Conservation (phyloP, 2,797 vertebrate genomes). For the Alectoris magna region DNA sequence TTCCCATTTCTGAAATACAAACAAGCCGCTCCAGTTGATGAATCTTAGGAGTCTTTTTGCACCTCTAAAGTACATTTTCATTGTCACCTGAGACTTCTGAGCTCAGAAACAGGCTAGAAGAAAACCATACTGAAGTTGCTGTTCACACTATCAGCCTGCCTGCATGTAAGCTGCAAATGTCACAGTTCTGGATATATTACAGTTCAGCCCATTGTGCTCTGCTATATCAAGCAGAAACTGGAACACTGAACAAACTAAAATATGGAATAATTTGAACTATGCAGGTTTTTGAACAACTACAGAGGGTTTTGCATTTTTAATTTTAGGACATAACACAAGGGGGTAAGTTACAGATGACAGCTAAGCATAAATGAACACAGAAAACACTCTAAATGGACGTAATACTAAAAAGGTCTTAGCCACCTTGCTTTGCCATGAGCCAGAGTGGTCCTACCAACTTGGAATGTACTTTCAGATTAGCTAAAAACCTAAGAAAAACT, state of each 20-base stretch:
- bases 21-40: neutral
- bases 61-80: neutral
- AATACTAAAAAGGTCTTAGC: neutral
- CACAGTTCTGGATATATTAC: neutral
- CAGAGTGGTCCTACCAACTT: neutral
- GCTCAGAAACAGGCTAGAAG: neutral
- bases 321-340: neutral
- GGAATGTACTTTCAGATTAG: neutral
- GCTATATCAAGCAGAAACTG: neutral
- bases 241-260: neutral
- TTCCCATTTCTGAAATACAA: neutral
- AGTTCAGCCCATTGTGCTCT: neutral
- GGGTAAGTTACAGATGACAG: neutral
- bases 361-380: neutral
- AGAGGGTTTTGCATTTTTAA: neutral
- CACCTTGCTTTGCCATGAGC: neutral
- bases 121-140: neutral
- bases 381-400: neutral
- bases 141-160: neutral
- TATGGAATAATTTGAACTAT: neutral
- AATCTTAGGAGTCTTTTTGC: neutral
- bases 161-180: rapidly evolving
- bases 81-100: neutral
- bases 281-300: neutral
- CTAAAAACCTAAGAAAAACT: neutral